Percentiles rank a stretch among this genome's conserved stretches.
These are phyloP conservation scores for Penaeus japonicus DNA, from an alignment of 1,140 invertebrate species.

Conservation along the genomic window DNA sequence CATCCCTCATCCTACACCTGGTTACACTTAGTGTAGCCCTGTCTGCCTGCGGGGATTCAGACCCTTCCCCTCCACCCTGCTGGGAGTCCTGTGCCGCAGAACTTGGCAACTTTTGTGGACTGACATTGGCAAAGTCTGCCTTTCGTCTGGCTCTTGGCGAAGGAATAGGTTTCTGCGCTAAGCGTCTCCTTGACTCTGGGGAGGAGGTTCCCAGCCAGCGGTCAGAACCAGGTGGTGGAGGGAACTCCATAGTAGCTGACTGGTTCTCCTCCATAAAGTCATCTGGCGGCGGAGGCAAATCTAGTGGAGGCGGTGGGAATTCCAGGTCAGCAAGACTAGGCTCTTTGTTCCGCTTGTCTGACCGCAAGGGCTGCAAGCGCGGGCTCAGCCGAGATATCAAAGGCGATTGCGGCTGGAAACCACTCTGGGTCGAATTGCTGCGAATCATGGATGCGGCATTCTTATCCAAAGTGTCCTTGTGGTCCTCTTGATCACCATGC, in stretches of 20 bases:
- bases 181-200: slow-evolving; percentile 21
- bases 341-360: slow-evolving; percentile 51
- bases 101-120: slow-evolving; percentile 31
- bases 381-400: slow-evolving; percentile 55
- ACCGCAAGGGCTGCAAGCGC: slow-evolving; percentile 34
- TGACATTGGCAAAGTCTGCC: slow-evolving; percentile 23
- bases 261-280: slow-evolving; percentile 64
- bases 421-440: slow-evolving; percentile 57
- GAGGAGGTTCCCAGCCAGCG: slow-evolving; percentile 27
- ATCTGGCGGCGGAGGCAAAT: slow-evolving; percentile 79
- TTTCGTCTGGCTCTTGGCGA: slow-evolving; percentile 50
- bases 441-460: slow-evolving; percentile 56
- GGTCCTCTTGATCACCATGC: slow-evolving; percentile 15
- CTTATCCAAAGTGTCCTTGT: slow-evolving; percentile 6
- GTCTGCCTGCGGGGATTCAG: slow-evolving; percentile 62
- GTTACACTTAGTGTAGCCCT: slow-evolving; percentile 61
- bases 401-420: slow-evolving; percentile 55
- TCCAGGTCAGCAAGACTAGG: slow-evolving; percentile 76
- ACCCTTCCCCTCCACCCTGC: slow-evolving; percentile 48
- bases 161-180: slow-evolving; percentile 40
- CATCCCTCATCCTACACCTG: slow-evolving; percentile 37
- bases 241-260: slow-evolving; percentile 57
- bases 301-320: slow-evolving; percentile 82
- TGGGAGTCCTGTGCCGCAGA: slow-evolving; percentile 41
- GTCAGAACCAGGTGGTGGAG: slow-evolving; percentile 59